These are phyloP conservation scores for Cebidichthys violaceus DNA, from an alignment of 2,113 vertebrate species.

Conservation along the genomic window DNA sequence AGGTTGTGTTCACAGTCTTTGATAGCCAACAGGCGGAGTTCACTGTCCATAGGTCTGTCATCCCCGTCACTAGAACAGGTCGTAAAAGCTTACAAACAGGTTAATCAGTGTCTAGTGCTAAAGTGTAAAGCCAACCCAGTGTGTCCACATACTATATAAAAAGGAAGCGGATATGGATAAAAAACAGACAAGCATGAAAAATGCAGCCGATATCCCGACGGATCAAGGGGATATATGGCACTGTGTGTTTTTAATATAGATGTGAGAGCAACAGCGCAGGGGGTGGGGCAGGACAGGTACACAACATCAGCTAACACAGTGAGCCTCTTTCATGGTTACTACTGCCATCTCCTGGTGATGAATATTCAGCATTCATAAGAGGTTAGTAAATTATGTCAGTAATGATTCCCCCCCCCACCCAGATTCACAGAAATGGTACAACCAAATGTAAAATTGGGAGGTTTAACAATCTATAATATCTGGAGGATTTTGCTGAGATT, in stretches of 20 bases:
- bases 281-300: constrained; percentile 35
- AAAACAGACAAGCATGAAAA: constrained; percentile 4
- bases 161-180: constrained; percentile 6
- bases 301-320: constrained; percentile 11
- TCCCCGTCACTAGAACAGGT: constrained; percentile 47
- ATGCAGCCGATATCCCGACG: not conserved
- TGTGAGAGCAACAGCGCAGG: constrained; percentile 10
- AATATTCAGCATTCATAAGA: not conserved
- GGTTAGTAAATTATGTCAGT: not conserved
- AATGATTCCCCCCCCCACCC: not conserved
- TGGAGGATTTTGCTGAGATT: not conserved
- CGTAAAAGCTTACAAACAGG: constrained; percentile 67
- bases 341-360: constrained; percentile 75
- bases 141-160: not conserved
- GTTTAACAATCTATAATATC: not conserved
- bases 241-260: constrained; percentile 32
- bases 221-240: constrained; percentile 28
- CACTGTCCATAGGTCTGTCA: constrained; percentile 59
- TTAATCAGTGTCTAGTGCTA: constrained; percentile 70
- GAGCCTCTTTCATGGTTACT: constrained; percentile 57
- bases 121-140: constrained; percentile 41
- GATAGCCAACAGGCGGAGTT: constrained; percentile 55
- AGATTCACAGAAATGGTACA: not conserved
- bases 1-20: constrained; percentile 70
- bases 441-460: not conserved